A percentile compares a stretch with the other conserved stretches of the same genome.
These are phyloP conservation scores for Solen grandis DNA, from an alignment of 1,140 invertebrate genomes.

Conservation along the genomic window DNA sequence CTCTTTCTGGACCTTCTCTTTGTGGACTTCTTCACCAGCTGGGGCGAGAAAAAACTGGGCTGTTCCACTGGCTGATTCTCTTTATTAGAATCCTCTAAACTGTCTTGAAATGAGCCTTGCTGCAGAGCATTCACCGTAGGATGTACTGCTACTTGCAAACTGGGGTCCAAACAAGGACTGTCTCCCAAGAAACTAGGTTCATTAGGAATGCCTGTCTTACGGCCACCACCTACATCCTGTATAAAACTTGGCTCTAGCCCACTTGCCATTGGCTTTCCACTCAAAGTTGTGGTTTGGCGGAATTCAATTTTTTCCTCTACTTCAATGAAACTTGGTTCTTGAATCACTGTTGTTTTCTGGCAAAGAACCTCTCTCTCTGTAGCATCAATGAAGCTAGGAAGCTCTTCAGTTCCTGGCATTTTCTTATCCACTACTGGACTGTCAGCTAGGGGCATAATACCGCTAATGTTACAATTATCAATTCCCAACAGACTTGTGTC, in stretches of 20 bases:
- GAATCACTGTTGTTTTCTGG: not conserved
- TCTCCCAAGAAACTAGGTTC: constrained; percentile 35
- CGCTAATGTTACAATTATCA: constrained; percentile 41
- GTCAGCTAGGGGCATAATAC: constrained; percentile 2
- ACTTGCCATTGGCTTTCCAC: too few species aligned
- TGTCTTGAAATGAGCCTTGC: too few species aligned
- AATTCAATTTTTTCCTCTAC: not conserved
- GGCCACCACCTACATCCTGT: not conserved
- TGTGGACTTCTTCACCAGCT: too few species aligned
- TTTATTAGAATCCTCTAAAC: too few species aligned
- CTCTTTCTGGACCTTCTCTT: too few species aligned
- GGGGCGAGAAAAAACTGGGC: not conserved
- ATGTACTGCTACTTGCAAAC: too few species aligned
- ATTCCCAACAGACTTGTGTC: constrained; percentile 45
- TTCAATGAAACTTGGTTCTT: constrained; percentile 39
- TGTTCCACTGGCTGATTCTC: too few species aligned
- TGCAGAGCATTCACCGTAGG: too few species aligned
- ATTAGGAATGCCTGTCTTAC: too few species aligned
- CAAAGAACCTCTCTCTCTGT: not conserved
- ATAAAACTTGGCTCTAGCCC: constrained; percentile 28
- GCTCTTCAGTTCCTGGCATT: not conserved
- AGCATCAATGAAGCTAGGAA: not conserved
- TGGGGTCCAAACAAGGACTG: not conserved
- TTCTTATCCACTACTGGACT: not conserved
- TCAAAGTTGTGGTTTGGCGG: not conserved